Evolutionary conservation across 2,113 vertebrate genomes (phyloP), one percentile per base, ranked within the genome.

Genomic region (Mesitornis unicolor): DNA sequence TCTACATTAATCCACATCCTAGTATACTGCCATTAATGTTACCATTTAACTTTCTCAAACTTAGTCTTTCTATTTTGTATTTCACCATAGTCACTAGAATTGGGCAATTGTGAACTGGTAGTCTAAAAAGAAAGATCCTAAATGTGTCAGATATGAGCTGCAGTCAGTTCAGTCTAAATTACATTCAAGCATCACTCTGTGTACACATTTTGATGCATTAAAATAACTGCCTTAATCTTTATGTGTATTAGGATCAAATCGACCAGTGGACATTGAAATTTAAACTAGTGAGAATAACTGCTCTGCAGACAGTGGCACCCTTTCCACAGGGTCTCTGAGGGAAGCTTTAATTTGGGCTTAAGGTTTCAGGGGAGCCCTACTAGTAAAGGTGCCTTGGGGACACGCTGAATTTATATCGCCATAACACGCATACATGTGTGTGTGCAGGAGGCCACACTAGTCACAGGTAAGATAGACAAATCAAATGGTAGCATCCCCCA

Each of bases 381-480:
- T 9, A 84, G 61, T 45, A 83, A 53, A 93, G 86, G 75, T 96
- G 86, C 89, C 92, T 64, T 45, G 47, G 42, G 77, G 73, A 90
- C 56, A 67, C 7, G 8, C 43, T 76, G 71, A 93, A 90, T 57
- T 93, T n/a, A 4, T 50, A 60, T 43, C 22, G 5, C 71, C 40
- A 5, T 53, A 87, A 82, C 60, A 80, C 0, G 4, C n/a, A 25
- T 13, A 17, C 63, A 16, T 3, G 50, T 56, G 61, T 83, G 63
- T 42, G 84, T 18, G 50, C 48, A 69, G 45, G 68, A 82, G 80
- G 89, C 88, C 92, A 68, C 77, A 9, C 74, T 28, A 88, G 90
- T 78, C 74, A 90, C 48, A 69, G 57, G 91, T 84, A 84, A 84
- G 82, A 96, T 81, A 95, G 88, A 92, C 68, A 97, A 96, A 97